Conservation (phyloP, 1,140 invertebrate species). For the Uloborus diversus region DNA sequence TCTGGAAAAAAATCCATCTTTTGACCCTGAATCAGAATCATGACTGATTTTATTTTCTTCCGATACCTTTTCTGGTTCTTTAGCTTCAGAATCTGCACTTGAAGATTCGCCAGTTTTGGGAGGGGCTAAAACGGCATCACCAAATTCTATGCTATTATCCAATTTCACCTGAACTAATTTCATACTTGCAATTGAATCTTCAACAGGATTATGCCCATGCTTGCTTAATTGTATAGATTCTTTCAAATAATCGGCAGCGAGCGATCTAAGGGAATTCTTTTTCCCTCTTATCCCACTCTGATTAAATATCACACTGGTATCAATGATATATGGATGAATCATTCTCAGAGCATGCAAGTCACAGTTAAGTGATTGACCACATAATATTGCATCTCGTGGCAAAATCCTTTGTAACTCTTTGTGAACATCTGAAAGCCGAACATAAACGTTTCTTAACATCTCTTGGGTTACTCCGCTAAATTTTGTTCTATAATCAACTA, state of each 20-base stretch:
- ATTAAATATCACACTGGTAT: conserved; percentile 92
- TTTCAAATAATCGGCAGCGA: conserved; percentile 79
- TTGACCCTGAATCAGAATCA: background rate
- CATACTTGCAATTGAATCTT: conserved; percentile 85
- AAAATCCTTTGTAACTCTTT: conserved; percentile 75
- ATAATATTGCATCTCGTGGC: conserved; percentile 87
- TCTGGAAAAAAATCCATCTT: conserved; percentile 16
- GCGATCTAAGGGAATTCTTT: conserved; percentile 82
- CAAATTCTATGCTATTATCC: conserved; percentile 69
- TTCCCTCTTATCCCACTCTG: conserved; percentile 75
- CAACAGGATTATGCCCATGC: conserved; percentile 83
- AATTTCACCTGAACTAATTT: conserved; percentile 88
- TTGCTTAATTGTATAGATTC: conserved; percentile 77
- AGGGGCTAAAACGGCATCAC: conserved; percentile 49
- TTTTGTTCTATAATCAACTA: conserved; percentile 86
- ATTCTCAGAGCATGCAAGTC: conserved; percentile 89
- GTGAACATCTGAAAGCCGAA: conserved; percentile 82
- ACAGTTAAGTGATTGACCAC: conserved; percentile 89
- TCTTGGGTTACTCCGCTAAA: conserved; percentile 79
- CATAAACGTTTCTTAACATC: conserved; percentile 78
- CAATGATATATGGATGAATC: conserved; percentile 96
- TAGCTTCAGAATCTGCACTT: background rate
- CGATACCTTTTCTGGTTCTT: background rate
- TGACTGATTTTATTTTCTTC: background rate
- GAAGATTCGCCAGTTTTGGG: background rate